Evolutionary conservation across 1,140 invertebrate genomes (phyloP).

Genomic region (Micrasema minimum): DNA sequence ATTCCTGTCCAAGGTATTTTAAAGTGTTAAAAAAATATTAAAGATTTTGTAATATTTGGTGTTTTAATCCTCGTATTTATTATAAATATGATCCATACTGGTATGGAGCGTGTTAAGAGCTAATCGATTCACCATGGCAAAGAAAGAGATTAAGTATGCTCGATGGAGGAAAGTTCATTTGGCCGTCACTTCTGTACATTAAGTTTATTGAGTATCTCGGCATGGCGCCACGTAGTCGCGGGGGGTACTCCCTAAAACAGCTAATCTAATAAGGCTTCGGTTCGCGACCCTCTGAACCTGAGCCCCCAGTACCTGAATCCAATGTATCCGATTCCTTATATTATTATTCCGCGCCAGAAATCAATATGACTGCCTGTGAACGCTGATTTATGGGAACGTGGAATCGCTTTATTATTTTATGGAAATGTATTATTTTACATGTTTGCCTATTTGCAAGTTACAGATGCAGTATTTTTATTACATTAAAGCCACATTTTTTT

Average conservation of each 20-base stretch:
- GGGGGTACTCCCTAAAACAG: slow-evolving; percentile 48
- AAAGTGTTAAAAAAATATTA: too few species aligned
- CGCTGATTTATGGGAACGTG: too few species aligned
- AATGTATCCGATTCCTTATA: too few species aligned
- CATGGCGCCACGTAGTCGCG: slow-evolving; percentile 28
- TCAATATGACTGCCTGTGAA: too few species aligned
- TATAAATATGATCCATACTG: too few species aligned
- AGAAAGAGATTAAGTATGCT: slow-evolving; percentile 28
- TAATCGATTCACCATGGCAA: slow-evolving; percentile 23
- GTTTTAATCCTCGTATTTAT: too few species aligned
- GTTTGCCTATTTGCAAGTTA: too few species aligned
- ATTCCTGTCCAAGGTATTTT: too few species aligned
- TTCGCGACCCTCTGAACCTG: slow-evolving; percentile 27
- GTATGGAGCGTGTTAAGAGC: slow-evolving; percentile 11
- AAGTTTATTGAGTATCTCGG: slow-evolving; percentile 45
- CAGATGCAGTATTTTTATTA: too few species aligned
- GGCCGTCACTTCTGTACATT: slow-evolving; percentile 47
- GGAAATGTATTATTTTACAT: background rate
- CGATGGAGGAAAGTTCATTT: slow-evolving; percentile 45
- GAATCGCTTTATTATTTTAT: background rate
- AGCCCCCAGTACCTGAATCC: background rate
- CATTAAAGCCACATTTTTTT: too few species aligned
- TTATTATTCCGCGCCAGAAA: too few species aligned
- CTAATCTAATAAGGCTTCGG: slow-evolving; percentile 53
- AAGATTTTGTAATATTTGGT: too few species aligned